phyloP scores from a whole-genome alignment of 2,888 invertebrate genomes.

The Neoascia interrupta region DNA sequence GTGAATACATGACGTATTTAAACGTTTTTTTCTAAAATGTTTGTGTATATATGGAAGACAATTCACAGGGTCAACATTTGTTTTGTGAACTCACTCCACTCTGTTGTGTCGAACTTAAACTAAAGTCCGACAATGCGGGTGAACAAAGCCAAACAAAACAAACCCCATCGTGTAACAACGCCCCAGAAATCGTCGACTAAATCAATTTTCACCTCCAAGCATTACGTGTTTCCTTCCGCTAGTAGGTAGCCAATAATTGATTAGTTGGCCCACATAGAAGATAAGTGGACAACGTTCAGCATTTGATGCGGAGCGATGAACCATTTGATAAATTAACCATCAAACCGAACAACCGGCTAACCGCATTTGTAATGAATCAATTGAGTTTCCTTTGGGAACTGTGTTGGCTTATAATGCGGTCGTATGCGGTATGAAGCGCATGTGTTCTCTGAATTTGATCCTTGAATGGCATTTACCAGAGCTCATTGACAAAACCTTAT shows the following conservation, averaged over 20 bases:
- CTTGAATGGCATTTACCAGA: too few relatives aligned
- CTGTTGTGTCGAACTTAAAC: too few relatives aligned
- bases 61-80: slow-evolving; percentile 43
- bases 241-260: slow-evolving; percentile 38
- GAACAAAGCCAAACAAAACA: neutral
- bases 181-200: neutral
- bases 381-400: slow-evolving; percentile 55
- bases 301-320: neutral
- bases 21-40: slow-evolving; percentile 27
- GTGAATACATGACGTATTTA: slow-evolving; percentile 20
- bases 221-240: slow-evolving; percentile 15
- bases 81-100: slow-evolving; percentile 1
- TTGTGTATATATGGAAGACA: slow-evolving; percentile 39
- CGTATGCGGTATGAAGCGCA: neutral
- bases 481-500: slow-evolving; percentile 32
- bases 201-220: slow-evolving; percentile 39
- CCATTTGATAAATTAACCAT: slow-evolving; percentile 60
- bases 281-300: neutral
- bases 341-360: slow-evolving; percentile 55
- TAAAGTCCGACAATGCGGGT: neutral
- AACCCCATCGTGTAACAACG: neutral
- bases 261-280: slow-evolving; percentile 8
- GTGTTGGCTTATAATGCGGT: too few relatives aligned
- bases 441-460: slow-evolving; percentile 23
- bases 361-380: slow-evolving; percentile 63